phyloP scores from a whole-genome alignment of 35 echinoderm and acorn worm species.

The Lytechinus variegatus region DNA sequence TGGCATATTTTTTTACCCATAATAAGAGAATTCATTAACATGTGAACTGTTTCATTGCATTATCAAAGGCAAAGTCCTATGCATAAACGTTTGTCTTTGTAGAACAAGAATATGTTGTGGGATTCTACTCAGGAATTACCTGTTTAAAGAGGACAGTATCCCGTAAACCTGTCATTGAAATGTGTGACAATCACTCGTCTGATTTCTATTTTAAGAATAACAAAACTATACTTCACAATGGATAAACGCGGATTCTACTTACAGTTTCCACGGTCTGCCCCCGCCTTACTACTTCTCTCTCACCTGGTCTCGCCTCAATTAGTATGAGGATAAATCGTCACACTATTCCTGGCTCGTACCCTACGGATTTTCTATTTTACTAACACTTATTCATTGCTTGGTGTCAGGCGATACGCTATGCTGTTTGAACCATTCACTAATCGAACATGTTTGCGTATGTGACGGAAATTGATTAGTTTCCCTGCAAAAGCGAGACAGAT shows the following conservation, averaged over 20 bases:
- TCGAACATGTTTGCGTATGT: neutral
- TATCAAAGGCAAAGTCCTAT: too few species aligned
- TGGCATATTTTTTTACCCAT: too few species aligned
- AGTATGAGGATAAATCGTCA: neutral
- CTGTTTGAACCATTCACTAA: neutral
- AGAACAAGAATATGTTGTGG: too few species aligned
- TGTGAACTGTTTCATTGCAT: too few species aligned
- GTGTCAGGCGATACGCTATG: neutral
- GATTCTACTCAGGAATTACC: too few species aligned
- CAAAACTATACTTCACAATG: too few species aligned
- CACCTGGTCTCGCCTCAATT: neutral
- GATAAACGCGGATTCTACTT: neutral
- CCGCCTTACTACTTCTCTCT: neutral
- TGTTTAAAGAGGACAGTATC: too few species aligned
- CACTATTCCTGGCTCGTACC: neutral
- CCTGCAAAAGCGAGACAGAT: neutral
- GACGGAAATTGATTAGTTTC: conserved; percentile 19
- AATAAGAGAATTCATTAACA: too few species aligned
- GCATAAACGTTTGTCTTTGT: too few species aligned
- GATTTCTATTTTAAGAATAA: too few species aligned
- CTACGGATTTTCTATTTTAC: neutral
- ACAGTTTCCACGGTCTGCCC: neutral
- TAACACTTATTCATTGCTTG: neutral
- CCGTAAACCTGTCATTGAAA: too few species aligned
- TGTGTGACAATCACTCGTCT: too few species aligned